Conservation (phyloP, 2,797 vertebrate species). For the Eurystomus glaucurus region DNA sequence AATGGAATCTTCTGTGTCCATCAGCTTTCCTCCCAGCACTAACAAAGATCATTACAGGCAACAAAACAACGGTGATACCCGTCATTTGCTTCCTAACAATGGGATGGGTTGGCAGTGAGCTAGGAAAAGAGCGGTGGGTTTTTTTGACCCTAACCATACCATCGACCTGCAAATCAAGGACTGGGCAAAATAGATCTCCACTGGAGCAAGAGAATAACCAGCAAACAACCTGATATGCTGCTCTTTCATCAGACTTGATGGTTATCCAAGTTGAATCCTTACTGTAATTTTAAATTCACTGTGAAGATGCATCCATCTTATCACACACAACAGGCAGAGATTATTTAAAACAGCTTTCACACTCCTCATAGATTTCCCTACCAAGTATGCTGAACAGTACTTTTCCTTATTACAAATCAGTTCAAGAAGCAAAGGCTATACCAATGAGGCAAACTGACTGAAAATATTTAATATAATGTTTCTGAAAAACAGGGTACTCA, state of each 20-base stretch:
- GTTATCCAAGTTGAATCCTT: background rate
- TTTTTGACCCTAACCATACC: background rate
- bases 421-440: background rate
- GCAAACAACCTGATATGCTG: background rate
- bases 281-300: background rate
- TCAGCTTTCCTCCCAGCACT: background rate
- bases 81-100: background rate
- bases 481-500: background rate
- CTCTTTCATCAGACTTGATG: background rate
- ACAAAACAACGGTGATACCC: background rate
- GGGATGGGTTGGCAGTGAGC: background rate
- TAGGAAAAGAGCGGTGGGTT: background rate
- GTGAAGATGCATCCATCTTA: background rate
- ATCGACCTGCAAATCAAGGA: background rate
- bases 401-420: background rate
- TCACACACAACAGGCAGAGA: background rate
- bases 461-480: background rate
- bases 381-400: background rate
- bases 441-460: background rate
- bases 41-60: background rate
- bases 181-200: background rate
- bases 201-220: background rate
- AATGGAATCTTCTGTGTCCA: background rate
- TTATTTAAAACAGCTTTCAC: background rate
- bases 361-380: background rate